phyloP scores from a whole-genome alignment of 1,140 invertebrate species.

The Pseudobourletiella spinata region DNA sequence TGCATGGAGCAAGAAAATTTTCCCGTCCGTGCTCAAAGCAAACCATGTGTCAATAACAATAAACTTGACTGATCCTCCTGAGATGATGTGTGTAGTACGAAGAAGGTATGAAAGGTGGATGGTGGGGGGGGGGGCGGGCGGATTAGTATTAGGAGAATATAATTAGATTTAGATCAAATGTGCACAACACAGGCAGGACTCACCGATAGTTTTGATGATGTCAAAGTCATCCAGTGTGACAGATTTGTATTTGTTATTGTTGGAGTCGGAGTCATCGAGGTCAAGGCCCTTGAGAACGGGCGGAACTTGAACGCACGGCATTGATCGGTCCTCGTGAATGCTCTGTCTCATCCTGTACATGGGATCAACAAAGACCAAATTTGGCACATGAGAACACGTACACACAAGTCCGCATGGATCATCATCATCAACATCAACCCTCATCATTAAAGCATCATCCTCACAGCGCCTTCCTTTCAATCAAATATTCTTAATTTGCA shows the following conservation, averaged over 20 bases:
- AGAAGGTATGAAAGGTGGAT: too few relatives aligned
- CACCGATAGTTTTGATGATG: slow-evolving; percentile 71
- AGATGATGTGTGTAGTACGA: too few relatives aligned
- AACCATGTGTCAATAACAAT: too few relatives aligned
- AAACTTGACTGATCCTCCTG: too few relatives aligned
- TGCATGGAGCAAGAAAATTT: too few relatives aligned
- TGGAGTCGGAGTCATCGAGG: background rate
- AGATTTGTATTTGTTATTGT: slow-evolving; percentile 14
- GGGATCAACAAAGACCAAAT: slow-evolving; percentile 1
- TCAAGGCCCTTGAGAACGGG: slow-evolving; percentile 2
- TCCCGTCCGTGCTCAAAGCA: too few relatives aligned
- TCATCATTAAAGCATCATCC: background rate
- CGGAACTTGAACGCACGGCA: slow-evolving; percentile 6
- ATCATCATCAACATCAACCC: background rate
- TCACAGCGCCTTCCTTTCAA: background rate
- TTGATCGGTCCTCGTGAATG: slow-evolving; percentile 11
- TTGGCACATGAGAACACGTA: background rate
- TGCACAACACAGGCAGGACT: too few relatives aligned
- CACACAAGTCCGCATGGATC: background rate
- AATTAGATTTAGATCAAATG: too few relatives aligned
- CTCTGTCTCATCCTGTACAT: slow-evolving; percentile 18
- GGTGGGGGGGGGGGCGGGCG: too few relatives aligned
- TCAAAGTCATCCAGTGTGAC: slow-evolving; percentile 61
- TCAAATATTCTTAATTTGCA: background rate
- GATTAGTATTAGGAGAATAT: too few relatives aligned